A percentile compares a stretch with the other conserved stretches of the same genome.
Evolutionary conservation across 2,113 vertebrate species (phyloP).

Genomic region (Tyto alba): DNA sequence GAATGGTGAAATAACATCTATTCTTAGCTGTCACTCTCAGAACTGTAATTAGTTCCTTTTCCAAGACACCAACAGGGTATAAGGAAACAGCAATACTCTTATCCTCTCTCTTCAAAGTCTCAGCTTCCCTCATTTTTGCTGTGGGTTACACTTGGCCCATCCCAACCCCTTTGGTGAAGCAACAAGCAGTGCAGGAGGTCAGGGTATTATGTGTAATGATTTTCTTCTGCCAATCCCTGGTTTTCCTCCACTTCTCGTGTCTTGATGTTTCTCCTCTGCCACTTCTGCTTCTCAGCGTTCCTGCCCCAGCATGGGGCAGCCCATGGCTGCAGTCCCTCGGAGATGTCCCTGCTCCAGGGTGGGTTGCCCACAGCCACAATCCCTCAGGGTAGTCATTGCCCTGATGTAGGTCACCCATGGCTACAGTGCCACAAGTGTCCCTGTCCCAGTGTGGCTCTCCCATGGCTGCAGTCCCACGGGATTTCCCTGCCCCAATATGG

Average conservation of each 20-base stretch:
- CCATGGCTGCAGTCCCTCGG: neutral
- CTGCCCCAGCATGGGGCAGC: neutral
- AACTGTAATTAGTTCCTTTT: neutral
- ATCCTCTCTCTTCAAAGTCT: neutral
- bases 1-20: neutral
- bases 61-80: too few species aligned
- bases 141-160: neutral
- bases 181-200: accelerated
- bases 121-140: neutral
- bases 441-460: neutral
- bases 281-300: neutral
- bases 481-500: neutral
- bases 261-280: neutral
- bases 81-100: too few species aligned
- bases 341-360: accelerated
- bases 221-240: neutral
- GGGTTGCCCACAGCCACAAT: neutral
- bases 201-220: neutral
- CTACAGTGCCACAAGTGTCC: too few species aligned
- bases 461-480: too few species aligned
- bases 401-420: accelerated
- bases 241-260: neutral
- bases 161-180: neutral
- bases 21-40: neutral
- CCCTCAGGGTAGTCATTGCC: neutral